Base-by-base conservation (phyloP, 1,140 invertebrate species). In the Heterodera carotae region DNA sequence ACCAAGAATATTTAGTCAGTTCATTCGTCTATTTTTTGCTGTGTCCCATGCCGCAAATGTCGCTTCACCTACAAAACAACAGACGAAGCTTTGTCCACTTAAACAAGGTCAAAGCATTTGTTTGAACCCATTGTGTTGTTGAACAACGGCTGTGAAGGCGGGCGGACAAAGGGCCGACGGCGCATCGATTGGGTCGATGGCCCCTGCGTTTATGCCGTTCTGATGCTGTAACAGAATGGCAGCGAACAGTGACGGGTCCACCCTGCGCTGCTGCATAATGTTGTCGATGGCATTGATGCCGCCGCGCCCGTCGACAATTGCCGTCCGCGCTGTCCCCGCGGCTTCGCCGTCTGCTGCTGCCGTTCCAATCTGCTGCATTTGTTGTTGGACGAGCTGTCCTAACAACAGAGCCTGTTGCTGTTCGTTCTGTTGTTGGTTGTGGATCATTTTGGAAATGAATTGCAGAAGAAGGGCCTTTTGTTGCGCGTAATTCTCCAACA, bases 361-460 rank as follows among this genome's bases (percentile, higher is more conserved):
- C n/a, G 64, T 22, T 34, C 64, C 36, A 27, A 56, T 31, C 39
- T 74, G 64, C 59, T 29, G n/a, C n/a, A n/a, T n/a, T n/a, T n/a
- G 27, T 29, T 74, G 72, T 33, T 74, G 39, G 68, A 29, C 53
- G 8, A 15, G 59, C 31, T 59, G 72, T 33, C 27, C 29, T 56
- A 74, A 33, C 64, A 74, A 29, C 64, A 39, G 53, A 27, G 27
- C 64, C 29, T 59, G 43, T 33, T 56, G 64, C 64, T 64, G 59
- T 27, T 48, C 3, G 39, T 73, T 43, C 60, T 22, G 53, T 56
- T 73, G 70, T 73, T 73, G 70, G 33, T 74, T 56, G 25, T 74
- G 72, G 25, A 74, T 15, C 64, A 74, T 39, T 74, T 74, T 59
- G 64, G 48, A 27, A 36, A 74, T 74, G 27, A 74, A 29, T 62